These are phyloP conservation scores for Trichonephila clavipes DNA, from an alignment of 1,140 invertebrate species.

Conservation along the genomic window DNA sequence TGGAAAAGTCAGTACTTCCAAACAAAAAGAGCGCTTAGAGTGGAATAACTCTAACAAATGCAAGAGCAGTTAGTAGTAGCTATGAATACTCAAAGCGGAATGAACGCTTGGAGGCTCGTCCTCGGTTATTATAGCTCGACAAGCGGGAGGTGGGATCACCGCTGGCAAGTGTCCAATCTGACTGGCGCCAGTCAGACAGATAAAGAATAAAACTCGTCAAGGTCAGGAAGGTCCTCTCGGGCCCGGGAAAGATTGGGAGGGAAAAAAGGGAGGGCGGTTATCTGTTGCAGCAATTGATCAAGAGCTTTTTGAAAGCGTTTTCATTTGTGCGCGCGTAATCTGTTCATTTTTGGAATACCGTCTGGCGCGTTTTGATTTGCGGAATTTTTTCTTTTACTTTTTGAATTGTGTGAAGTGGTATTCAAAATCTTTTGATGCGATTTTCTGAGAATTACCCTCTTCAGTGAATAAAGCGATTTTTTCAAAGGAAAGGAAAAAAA, in stretches of 20 bases:
- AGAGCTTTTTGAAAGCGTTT: background rate
- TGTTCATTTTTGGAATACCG: background rate
- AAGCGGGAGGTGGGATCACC: background rate
- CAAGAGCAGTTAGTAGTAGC: background rate
- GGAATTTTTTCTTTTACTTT: background rate
- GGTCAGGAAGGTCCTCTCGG: conserved; percentile 69
- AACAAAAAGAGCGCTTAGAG: background rate
- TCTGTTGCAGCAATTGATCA: conserved; percentile 23
- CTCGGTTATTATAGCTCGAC: conserved; percentile 36
- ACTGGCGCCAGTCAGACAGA: conserved; percentile 61
- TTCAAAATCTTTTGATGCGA: background rate
- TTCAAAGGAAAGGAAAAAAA: no score
- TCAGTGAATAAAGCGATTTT: no score
- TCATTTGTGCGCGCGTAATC: background rate
- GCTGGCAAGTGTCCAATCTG: conserved; percentile 48
- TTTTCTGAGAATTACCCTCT: background rate
- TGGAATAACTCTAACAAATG: background rate
- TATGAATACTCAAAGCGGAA: background rate
- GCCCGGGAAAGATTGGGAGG: background rate
- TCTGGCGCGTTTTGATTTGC: background rate
- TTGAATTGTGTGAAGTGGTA: background rate
- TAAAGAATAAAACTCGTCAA: conserved; percentile 56
- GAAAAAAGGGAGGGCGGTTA: conserved; percentile 16
- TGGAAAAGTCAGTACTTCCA: background rate
- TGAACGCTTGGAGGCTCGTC: conserved; percentile 54